Base-by-base conservation (phyloP, 2,888 invertebrate genomes). In the Steinernema scapterisci region DNA sequence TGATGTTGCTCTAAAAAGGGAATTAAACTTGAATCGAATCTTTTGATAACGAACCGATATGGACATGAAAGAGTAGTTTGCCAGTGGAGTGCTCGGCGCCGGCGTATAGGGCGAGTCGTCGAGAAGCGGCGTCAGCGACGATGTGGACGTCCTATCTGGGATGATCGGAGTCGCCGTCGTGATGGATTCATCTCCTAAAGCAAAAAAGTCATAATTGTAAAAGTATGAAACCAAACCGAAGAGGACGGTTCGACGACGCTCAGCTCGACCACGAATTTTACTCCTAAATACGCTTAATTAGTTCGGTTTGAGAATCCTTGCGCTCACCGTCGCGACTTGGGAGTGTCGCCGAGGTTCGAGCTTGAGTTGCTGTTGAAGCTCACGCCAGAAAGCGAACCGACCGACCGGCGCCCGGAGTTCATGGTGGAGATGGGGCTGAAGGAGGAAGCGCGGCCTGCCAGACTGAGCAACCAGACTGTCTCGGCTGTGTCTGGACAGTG, bases 341-440 rank as follows among this genome's bases (percentile, higher is more conserved):
- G 63, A 31, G 63, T 63, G 13, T 11, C 63, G 11, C 63, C 63
- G n/a, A 27, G 27, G 16, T 63, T 27, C 16, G 63, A 63, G 63
- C 38, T 63, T 2, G 11, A 63, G 19, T 27, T 63, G 31, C 11
- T 11, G n/a, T n/a, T n/a, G n/a, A n/a, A n/a, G n/a, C n/a, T n/a
- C n/a, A n/a, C n/a, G n/a, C n/a, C n/a, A n/a, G n/a, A n/a, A n/a
- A n/a, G n/a, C n/a, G n/a, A n/a, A n/a, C n/a, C n/a, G n/a, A n/a
- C n/a, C n/a, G n/a, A n/a, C n/a, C n/a, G n/a, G n/a, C n/a, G n/a
- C n/a, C n/a, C n/a, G n/a, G n/a, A n/a, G n/a, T n/a, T n/a, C n/a
- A n/a, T n/a, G n/a, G n/a, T n/a, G n/a, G n/a, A n/a, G n/a, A n/a
- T n/a, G n/a, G n/a, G n/a, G n/a, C n/a, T n/a, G n/a, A n/a, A n/a